Conservation (phyloP, 2,888 invertebrate genomes). For the Halocaridina rubra region DNA sequence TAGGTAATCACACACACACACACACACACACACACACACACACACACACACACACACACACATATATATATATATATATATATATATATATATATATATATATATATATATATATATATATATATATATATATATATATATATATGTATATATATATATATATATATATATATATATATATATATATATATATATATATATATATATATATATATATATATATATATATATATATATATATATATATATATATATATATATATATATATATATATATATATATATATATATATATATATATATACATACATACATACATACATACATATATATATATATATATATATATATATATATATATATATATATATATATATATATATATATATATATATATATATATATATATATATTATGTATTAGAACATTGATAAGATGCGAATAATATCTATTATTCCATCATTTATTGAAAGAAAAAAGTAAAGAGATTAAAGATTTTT, state of each 20-base stretch:
- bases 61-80: slow-evolving; percentile 8
- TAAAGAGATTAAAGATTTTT: too few relatives aligned
- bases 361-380: slow-evolving; percentile 8
- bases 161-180: slow-evolving; percentile 4
- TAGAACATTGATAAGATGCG: too few relatives aligned
- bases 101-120: slow-evolving; percentile 8
- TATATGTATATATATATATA: slow-evolving; percentile 1
- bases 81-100: slow-evolving; percentile 8
- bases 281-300: slow-evolving; percentile 8
- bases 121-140: slow-evolving; percentile 8
- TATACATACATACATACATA: slow-evolving; percentile 8
- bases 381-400: slow-evolving; percentile 8
- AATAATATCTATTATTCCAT: too few relatives aligned
- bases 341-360: slow-evolving; percentile 8
- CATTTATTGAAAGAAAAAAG: too few relatives aligned
- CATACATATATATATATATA: slow-evolving; percentile 8
- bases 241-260: slow-evolving; percentile 1
- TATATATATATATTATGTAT: background rate
- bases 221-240: slow-evolving; percentile 8
- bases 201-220: slow-evolving; percentile 8
- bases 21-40: background rate
- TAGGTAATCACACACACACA: background rate
- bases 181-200: slow-evolving; percentile 8
- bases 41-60: too few relatives aligned
- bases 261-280: slow-evolving; percentile 8